Base-by-base conservation (phyloP, 2,113 vertebrate genomes). In the Mus spicilegus region DNA sequence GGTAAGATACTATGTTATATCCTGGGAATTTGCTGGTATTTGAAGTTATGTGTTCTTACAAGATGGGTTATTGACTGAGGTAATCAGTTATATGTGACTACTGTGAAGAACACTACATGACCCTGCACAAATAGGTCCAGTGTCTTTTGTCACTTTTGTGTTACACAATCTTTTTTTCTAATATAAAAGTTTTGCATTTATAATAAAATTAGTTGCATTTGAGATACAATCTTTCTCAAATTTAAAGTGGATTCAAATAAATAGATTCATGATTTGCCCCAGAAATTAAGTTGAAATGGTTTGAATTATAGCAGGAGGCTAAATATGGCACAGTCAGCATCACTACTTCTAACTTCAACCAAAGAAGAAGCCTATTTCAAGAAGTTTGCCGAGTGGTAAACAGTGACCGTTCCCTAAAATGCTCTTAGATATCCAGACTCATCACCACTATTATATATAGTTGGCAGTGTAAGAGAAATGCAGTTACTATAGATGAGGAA, bases 131-230 rank as follows among this genome's bases (percentile, higher is more conserved):
- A 19, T n/a, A 75, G 97, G 96, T 97, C 97, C 65, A 95, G 75
- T n/a, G 63, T 65, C 56, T 70, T 96, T 51, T 94, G 0, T 95
- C 96, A 96, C 93, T n/a, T 95, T 87, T 70, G 12, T 95, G 78
- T 98, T 97, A 96, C 95, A 97, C 98, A 98, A 84, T 39, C 95
- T 95, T 96, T 9, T 73, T 93, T 87, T 72, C 92, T 72, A 93
- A 97, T 95, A 96, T 87, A 72, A 96, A 97, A 91, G 54, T 93
- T 90, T 26, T 56, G 94, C 28, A 49, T 5, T 63, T 22, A 8
- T 7, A 49, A 69, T 13, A 19, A 49, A 19, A 86, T 24, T 86
- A 36, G 9, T 14, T 86, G 28, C 36, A 67, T 51, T 69, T 22
- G 28, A 69, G 19, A 67, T 69, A 67, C 1, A 65, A 65, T 46